phyloP scores from a whole-genome alignment of 2,888 invertebrate species.

The Hesperia comma region DNA sequence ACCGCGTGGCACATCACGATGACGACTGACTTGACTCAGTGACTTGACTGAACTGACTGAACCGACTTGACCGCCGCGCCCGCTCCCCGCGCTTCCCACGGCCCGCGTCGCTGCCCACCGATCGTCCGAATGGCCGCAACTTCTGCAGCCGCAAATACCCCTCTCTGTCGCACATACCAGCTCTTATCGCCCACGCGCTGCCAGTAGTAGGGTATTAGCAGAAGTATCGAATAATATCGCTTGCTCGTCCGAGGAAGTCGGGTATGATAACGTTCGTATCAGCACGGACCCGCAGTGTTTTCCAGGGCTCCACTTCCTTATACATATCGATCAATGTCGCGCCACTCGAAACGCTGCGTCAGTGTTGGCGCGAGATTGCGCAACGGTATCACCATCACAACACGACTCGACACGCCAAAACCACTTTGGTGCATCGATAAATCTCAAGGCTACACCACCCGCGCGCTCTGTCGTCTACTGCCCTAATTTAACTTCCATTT shows the following conservation, averaged over 20 bases:
- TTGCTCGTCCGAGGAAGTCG: background rate
- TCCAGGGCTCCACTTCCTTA: constrained; percentile 17
- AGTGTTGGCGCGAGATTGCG: constrained; percentile 5
- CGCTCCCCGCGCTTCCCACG: constrained; percentile 30
- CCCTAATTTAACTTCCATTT: background rate
- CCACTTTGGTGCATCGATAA: constrained; percentile 15
- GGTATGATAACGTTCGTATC: background rate
- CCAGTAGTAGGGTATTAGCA: background rate
- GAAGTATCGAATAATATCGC: constrained; percentile 1
- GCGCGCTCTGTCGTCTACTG: background rate
- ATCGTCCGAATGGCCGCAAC: constrained; percentile 7
- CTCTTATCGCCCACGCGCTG: constrained; percentile 33
- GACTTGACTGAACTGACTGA: constrained; percentile 11
- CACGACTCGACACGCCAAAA: constrained; percentile 6
- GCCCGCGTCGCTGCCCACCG: constrained; percentile 28
- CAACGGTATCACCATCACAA: constrained; percentile 25
- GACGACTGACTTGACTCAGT: constrained; percentile 47
- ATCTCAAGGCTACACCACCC: constrained; percentile 16
- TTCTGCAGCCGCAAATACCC: constrained; percentile 28
- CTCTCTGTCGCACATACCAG: constrained; percentile 33
- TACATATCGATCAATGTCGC: constrained; percentile 6
- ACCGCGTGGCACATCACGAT: constrained; percentile 75
- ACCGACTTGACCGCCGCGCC: constrained; percentile 28
- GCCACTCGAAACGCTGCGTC: constrained; percentile 15
- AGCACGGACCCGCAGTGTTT: background rate